Conservation (phyloP, 53 echinoderm and acorn worm genomes). For the Antedon mediterranea region DNA sequence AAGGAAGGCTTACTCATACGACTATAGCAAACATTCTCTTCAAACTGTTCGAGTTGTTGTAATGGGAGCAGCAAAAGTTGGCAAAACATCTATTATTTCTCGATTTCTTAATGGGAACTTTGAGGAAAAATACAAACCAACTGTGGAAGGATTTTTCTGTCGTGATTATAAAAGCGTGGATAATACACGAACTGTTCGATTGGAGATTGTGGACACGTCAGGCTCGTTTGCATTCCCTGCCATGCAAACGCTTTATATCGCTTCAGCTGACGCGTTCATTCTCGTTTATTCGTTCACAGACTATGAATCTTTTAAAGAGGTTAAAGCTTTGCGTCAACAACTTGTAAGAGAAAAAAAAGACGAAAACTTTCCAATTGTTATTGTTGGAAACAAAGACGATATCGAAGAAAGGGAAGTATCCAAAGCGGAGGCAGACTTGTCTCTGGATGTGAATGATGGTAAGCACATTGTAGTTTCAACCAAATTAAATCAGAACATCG, state of each 20-base stretch:
- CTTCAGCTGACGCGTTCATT: slow-evolving; percentile 27
- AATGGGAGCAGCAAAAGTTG: slow-evolving; percentile 38
- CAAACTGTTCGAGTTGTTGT: slow-evolving; percentile 27
- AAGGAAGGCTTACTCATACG: neutral
- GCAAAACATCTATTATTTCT: slow-evolving; percentile 46
- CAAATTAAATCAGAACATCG: neutral
- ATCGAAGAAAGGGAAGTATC: neutral
- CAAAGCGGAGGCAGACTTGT: neutral
- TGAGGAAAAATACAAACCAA: slow-evolving; percentile 22
- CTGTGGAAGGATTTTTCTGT: slow-evolving; percentile 32
- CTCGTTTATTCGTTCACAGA: slow-evolving; percentile 27
- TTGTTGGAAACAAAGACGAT: neutral
- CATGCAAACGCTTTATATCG: slow-evolving; percentile 22
- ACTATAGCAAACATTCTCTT: neutral
- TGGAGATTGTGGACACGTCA: slow-evolving; percentile 46
- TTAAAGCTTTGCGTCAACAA: slow-evolving; percentile 9
- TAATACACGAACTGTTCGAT: slow-evolving; percentile 1
- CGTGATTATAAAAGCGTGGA: neutral
- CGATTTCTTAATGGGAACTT: slow-evolving; percentile 23
- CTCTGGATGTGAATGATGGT: neutral
- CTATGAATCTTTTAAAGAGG: slow-evolving; percentile 27
- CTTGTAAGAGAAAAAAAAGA: slow-evolving; percentile 1
- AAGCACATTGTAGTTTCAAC: neutral
- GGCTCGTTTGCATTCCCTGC: slow-evolving; percentile 42
- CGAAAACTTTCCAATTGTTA: neutral